phyloP scores from a whole-genome alignment of 2,888 invertebrate genomes.

The Eucera pruinosa region DNA sequence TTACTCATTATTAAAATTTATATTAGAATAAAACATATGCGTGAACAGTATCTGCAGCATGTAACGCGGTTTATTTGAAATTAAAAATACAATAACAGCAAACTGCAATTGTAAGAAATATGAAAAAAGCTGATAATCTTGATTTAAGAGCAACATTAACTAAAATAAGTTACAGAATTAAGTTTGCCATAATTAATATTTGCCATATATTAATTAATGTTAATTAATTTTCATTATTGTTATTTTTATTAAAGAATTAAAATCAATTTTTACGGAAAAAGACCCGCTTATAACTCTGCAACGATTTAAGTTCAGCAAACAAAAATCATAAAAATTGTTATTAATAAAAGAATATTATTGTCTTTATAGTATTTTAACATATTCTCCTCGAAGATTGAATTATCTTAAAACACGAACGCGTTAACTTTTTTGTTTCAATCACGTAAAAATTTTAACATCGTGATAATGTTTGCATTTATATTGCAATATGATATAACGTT shows the following conservation, averaged over 20 bases:
- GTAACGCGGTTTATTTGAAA: constrained; percentile 62
- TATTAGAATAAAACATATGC: constrained; percentile 29
- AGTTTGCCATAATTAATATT: neutral
- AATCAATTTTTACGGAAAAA: neutral
- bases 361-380: neutral
- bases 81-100: constrained; percentile 20
- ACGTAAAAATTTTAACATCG: neutral
- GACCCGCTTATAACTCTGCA: neutral
- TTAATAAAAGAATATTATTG: constrained; percentile 9
- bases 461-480: constrained; percentile 20
- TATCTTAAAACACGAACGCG: neutral
- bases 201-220: neutral
- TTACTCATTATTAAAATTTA: constrained; percentile 1
- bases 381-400: neutral
- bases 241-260: neutral
- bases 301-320: neutral
- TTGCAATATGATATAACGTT: constrained; percentile 36
- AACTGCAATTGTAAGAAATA: constrained; percentile 10
- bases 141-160: constrained; percentile 3
- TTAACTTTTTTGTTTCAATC: constrained; percentile 10
- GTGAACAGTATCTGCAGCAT: constrained; percentile 20
- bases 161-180: constrained; percentile 1
- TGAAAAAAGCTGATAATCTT: constrained; percentile 9
- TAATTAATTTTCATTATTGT: constrained; percentile 3
- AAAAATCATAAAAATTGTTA: constrained; percentile 11